A percentile compares a stretch with the other conserved stretches of the same genome.
Evolutionary conservation across 2,797 vertebrate species (phyloP).

Genomic region (Rhodeus uyekii): DNA sequence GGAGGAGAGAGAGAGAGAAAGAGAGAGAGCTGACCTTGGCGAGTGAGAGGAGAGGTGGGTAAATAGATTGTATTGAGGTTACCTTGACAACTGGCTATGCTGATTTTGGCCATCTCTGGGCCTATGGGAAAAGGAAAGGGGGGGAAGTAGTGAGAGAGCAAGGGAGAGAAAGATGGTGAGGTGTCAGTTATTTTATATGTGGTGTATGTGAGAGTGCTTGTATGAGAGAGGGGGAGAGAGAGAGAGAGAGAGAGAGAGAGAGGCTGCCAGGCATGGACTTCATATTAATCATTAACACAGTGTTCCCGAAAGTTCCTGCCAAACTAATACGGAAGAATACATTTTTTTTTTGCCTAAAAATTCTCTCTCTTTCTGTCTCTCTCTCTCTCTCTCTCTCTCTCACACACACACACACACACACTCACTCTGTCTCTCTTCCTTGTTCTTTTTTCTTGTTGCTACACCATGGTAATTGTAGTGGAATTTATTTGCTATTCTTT

Average conservation of each 20-base stretch:
- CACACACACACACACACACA: too few species aligned
- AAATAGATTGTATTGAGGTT: conserved; percentile 92
- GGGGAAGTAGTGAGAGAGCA: conserved; percentile 1
- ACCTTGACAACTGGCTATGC: conserved; percentile 93
- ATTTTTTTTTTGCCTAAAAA: conserved; percentile 58
- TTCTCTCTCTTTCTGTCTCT: conserved; percentile 23
- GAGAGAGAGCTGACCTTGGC: conserved; percentile 55
- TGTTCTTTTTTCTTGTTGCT: conserved; percentile 29
- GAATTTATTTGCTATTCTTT: conserved; percentile 44
- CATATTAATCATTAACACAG: conserved; percentile 89
- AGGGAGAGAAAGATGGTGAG: conserved; percentile 46
- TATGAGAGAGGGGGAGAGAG: background rate
- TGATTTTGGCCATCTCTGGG: conserved; percentile 70
- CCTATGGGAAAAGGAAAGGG: conserved; percentile 53
- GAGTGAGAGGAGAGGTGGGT: conserved; percentile 83
- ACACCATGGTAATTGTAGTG: conserved; percentile 34
- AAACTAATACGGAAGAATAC: conserved; percentile 77
- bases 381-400: too few species aligned
- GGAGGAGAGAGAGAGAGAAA: conserved; percentile 34
- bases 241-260: conserved; percentile 68
- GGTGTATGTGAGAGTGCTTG: conserved; percentile 19
- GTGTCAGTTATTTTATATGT: conserved; percentile 47
- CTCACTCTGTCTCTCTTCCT: conserved; percentile 22
- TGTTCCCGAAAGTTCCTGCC: conserved; percentile 79
- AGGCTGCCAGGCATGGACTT: conserved; percentile 80